Evolutionary conservation across 2,888 invertebrate genomes (phyloP).

Genomic region (Leistus spinibarbis): DNA sequence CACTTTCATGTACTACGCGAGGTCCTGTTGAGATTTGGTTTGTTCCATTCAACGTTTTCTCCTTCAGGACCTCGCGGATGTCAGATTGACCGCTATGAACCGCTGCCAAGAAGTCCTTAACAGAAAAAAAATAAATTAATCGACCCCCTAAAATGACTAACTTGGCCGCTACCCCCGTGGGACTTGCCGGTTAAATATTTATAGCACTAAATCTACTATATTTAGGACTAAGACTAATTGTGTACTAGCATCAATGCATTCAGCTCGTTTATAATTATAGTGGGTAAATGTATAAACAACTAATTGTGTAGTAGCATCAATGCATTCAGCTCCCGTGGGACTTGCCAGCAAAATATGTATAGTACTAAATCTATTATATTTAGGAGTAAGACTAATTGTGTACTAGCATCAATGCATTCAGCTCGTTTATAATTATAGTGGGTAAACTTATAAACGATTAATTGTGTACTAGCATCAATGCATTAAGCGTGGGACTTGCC

Average conservation of each 20-base stretch:
- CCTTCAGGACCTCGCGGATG: constrained; percentile 70
- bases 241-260: too few species aligned
- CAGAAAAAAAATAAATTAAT: too few species aligned
- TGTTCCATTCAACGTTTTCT: constrained; percentile 64
- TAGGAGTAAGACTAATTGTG: too few species aligned
- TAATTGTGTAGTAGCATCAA: too few species aligned
- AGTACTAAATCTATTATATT: neutral
- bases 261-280: too few species aligned
- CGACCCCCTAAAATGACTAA: neutral
- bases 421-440: too few species aligned
- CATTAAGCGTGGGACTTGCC: neutral
- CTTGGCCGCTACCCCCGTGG: neutral
- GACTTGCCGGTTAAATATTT: neutral
- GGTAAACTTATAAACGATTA: too few species aligned
- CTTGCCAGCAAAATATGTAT: neutral
- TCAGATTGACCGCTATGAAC: constrained; percentile 70
- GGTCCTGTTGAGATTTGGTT: constrained; percentile 72
- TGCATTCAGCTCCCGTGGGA: neutral
- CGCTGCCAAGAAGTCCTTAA: constrained; percentile 79
- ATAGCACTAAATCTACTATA: neutral
- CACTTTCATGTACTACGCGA: constrained; percentile 74
- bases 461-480: too few species aligned
- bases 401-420: too few species aligned
- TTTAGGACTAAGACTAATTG: too few species aligned
- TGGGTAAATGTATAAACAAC: too few species aligned